Evolutionary conservation across 92 coral and sea anemone species (phyloP), one percentile per base, ranked within the genome.

Genomic region (Epizoanthus stellaris): DNA sequence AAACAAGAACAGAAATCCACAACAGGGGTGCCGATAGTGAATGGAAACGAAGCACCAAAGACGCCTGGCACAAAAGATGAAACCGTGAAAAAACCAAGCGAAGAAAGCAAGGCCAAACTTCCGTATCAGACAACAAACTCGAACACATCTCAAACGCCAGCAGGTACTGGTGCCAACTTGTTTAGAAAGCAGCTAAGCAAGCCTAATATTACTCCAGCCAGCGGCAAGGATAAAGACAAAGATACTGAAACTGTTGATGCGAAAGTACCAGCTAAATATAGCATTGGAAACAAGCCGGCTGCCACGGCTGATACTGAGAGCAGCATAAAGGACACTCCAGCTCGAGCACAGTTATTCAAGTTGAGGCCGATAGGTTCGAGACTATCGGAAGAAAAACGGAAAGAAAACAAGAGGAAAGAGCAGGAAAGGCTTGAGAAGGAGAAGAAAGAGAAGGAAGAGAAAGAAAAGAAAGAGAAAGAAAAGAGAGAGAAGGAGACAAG

Each of bases 201-300:
- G 38, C 47, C 70, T 38, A 45, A 77, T 77, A 63, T 79, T 63
- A 62, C 62, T 62, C 83, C 83, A 9, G 70, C 57, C 52, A 82
- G 85, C 49, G 88, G 75, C 85, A 90, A 90, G 69, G 90, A 73
- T 0, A 82, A 82, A 82, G 92, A 85, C 2, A 90, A 86, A 62
- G 47, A 77, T 57, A 39, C 76, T 62, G 90, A 82, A 68, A 64
- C 56, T 68, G 53, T 83, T 43, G 88, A 90, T 25, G 70, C 88
- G 85, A 90, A 90, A 58, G 84, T 30, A 36, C 76, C 80, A 8
- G 47, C 56, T 59, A 57, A 57, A 7, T 77, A 77, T 77, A 62
- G 70, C 65, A 43, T 42, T 5, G 83, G 64, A 63, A 79, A 43
- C 59, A 79, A 63, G 53, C 15, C 21, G 25, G 20, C 83, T 40